These are phyloP conservation scores for Chlorodrepanis virens DNA, from an alignment of 2,113 vertebrate species.

Conservation along the genomic window DNA sequence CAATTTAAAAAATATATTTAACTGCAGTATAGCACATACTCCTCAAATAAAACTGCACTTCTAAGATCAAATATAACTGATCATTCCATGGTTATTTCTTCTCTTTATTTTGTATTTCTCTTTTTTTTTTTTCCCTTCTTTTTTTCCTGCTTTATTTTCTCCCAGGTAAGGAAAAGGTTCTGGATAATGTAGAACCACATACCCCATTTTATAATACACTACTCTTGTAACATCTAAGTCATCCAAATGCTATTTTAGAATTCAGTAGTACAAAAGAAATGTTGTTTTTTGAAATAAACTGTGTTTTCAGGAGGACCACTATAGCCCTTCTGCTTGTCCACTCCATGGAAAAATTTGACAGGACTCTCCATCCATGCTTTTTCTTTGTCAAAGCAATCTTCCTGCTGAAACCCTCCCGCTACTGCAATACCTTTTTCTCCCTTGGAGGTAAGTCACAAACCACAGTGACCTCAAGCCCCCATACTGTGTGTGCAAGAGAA, in stretches of 20 bases:
- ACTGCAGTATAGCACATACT: neutral
- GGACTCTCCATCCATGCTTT: neutral
- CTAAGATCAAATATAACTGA: neutral
- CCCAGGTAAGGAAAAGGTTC: neutral
- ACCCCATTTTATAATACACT: neutral
- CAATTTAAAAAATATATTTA: neutral
- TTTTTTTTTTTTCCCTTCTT: neutral
- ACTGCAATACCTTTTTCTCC: neutral
- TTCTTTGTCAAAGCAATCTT: neutral
- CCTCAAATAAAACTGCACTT: neutral
- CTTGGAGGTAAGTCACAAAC: neutral
- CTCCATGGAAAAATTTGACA: neutral
- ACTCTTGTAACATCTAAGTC: neutral
- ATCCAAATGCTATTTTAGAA: neutral
- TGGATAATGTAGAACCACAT: neutral
- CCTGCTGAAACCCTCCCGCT: neutral
- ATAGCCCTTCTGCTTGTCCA: neutral
- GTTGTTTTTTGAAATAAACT: neutral
- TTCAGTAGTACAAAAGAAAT: neutral
- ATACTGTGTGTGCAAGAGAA: neutral
- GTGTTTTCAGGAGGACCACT: neutral
- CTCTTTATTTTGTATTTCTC: neutral
- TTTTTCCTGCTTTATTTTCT: neutral
- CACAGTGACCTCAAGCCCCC: neutral
- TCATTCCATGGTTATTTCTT: neutral